phyloP scores from a whole-genome alignment of 2,113 vertebrate genomes.

The Calypte anna region DNA sequence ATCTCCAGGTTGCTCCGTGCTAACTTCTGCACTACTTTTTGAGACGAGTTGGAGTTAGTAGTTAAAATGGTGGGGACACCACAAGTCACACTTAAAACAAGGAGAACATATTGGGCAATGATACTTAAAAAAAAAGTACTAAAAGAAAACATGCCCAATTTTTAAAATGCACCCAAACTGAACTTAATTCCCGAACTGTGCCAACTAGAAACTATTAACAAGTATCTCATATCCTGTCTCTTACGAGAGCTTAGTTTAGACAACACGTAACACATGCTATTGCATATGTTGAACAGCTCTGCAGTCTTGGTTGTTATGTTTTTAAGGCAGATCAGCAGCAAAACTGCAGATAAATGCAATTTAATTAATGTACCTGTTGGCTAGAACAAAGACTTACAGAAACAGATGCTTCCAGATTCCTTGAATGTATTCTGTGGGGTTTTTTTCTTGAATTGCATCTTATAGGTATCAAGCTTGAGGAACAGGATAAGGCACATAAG shows the following conservation, averaged over 20 bases:
- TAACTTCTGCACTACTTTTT: background rate
- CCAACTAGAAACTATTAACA: background rate
- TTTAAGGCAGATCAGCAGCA: background rate
- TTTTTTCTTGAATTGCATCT: background rate
- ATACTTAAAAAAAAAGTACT: background rate
- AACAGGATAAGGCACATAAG: background rate
- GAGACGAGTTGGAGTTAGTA: background rate
- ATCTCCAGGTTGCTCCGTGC: background rate
- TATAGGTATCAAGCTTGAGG: background rate
- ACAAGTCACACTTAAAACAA: background rate
- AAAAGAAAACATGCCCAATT: background rate
- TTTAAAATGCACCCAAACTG: background rate
- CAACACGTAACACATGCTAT: background rate
- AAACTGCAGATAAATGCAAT: conserved; percentile 22
- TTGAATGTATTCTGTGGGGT: background rate
- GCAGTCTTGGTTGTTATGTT: background rate
- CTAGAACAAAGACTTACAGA: background rate
- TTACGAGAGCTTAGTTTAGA: background rate
- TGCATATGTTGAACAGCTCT: background rate
- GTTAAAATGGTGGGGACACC: background rate
- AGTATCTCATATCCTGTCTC: background rate
- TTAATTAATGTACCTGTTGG: background rate
- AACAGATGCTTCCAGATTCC: background rate
- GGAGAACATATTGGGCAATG: background rate
- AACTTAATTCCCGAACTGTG: background rate